Conservation (phyloP, 2,888 invertebrate genomes). For the Torymus aiolomorphi region DNA sequence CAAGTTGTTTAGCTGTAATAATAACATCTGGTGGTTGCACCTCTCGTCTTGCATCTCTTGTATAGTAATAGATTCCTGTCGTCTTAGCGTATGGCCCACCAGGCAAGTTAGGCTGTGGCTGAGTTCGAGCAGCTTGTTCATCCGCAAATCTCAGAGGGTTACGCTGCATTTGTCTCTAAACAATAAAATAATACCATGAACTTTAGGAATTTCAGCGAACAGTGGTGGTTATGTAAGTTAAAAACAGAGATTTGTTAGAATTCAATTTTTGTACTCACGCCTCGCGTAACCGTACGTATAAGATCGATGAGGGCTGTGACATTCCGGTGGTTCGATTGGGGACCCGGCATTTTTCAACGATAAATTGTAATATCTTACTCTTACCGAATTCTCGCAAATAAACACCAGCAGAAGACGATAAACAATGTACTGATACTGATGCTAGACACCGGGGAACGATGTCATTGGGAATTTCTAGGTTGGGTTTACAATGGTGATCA, state of each 20-base stretch:
- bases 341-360: background rate
- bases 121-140: slow-evolving; percentile 83
- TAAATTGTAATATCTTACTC: background rate
- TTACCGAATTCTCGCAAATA: no score
- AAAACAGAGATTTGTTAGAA: slow-evolving; percentile 45
- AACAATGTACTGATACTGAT: no score
- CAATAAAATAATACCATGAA: background rate
- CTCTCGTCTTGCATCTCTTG: slow-evolving; percentile 89
- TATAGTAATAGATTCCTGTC: slow-evolving; percentile 80
- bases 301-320: background rate
- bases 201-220: no score
- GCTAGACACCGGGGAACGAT: no score
- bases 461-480: no score
- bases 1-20: background rate
- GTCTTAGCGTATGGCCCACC: slow-evolving; percentile 88
- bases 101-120: slow-evolving; percentile 88
- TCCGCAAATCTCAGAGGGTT: slow-evolving; percentile 82
- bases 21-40: slow-evolving; percentile 81
- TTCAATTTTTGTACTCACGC: background rate
- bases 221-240: slow-evolving; percentile 59
- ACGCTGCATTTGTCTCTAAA: background rate
- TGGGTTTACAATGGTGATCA: no score
- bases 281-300: slow-evolving; percentile 1
- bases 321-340: background rate
- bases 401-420: no score